A percentile compares a stretch with the other conserved stretches of the same genome.
phyloP scores from a whole-genome alignment of 2,888 invertebrate genomes.

The Cactoblastis cactorum region DNA sequence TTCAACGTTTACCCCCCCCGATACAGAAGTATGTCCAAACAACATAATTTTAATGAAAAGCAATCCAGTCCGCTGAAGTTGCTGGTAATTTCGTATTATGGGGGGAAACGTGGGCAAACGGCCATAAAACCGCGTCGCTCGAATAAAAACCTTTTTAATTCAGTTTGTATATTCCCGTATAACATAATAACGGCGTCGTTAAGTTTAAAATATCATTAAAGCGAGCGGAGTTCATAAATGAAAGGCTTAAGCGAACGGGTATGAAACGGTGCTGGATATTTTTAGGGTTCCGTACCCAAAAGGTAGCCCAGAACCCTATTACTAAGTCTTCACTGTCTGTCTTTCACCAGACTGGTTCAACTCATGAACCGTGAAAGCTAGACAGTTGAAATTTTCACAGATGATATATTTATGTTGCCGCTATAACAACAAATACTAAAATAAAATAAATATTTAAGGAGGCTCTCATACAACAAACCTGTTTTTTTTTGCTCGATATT shows the following conservation, averaged over 20 bases:
- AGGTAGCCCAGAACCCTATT: too few species aligned
- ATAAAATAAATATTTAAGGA: too few species aligned
- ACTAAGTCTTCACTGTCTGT: too few species aligned
- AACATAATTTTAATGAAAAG: slow-evolving; percentile 9
- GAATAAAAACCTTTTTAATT: slow-evolving; percentile 16
- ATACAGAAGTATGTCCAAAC: neutral
- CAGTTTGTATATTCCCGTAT: slow-evolving; percentile 15
- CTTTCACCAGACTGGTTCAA: too few species aligned
- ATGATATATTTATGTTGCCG: too few species aligned
- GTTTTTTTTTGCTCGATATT: too few species aligned
- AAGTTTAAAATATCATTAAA: slow-evolving; percentile 26
- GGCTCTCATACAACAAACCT: too few species aligned
- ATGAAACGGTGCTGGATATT: slow-evolving; percentile 30
- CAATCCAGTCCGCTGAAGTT: neutral
- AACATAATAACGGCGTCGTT: slow-evolving; percentile 20
- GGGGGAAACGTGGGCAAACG: slow-evolving; percentile 3
- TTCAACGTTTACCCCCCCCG: neutral
- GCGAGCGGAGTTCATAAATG: slow-evolving; percentile 30
- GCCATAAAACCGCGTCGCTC: slow-evolving; percentile 11
- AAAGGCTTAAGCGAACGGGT: slow-evolving; percentile 27
- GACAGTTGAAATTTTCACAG: too few species aligned
- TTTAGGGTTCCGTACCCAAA: too few species aligned
- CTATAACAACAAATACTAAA: too few species aligned
- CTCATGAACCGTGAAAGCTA: too few species aligned
- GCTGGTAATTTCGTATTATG: slow-evolving; percentile 9